Conservation (phyloP, 2,113 vertebrate species). For the Coptodon bakossiorum region DNA sequence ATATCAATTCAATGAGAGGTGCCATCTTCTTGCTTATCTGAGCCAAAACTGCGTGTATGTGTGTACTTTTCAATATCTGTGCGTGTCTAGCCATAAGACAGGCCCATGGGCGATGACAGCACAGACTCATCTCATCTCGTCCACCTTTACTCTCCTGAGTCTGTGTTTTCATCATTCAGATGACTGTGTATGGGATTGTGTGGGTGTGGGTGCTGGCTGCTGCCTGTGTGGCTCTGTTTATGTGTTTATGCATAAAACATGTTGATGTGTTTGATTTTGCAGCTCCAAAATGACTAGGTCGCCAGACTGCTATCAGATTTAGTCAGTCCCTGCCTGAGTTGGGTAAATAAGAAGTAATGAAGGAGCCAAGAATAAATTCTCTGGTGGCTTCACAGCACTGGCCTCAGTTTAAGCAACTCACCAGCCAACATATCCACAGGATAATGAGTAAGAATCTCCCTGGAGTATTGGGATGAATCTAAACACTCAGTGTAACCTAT, state of each 20-base stretch:
- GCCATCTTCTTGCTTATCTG: conserved; percentile 40
- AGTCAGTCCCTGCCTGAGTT: conserved; percentile 30
- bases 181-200: neutral
- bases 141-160: conserved; percentile 13
- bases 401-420: conserved; percentile 48
- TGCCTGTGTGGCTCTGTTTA: conserved; percentile 6
- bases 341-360: conserved; percentile 48
- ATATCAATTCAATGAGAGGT: conserved; percentile 51
- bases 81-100: conserved; percentile 3
- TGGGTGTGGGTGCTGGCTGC: neutral
- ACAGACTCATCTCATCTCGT: conserved; percentile 15
- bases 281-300: conserved; percentile 39
- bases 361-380: conserved; percentile 46
- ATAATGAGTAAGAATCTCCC: conserved; percentile 58
- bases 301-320: conserved; percentile 40
- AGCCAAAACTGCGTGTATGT: conserved; percentile 33
- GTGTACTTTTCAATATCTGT: neutral
- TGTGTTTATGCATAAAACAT: conserved; percentile 51
- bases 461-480: conserved; percentile 49
- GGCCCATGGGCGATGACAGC: neutral
- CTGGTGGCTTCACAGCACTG: conserved; percentile 37
- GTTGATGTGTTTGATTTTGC: conserved; percentile 36
- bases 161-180: conserved; percentile 33
- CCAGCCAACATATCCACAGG: conserved; percentile 42
- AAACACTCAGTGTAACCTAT: conserved; percentile 48